phyloP scores from a whole-genome alignment of 1,140 invertebrate genomes.

The Pseudomyrmex gracilis region DNA sequence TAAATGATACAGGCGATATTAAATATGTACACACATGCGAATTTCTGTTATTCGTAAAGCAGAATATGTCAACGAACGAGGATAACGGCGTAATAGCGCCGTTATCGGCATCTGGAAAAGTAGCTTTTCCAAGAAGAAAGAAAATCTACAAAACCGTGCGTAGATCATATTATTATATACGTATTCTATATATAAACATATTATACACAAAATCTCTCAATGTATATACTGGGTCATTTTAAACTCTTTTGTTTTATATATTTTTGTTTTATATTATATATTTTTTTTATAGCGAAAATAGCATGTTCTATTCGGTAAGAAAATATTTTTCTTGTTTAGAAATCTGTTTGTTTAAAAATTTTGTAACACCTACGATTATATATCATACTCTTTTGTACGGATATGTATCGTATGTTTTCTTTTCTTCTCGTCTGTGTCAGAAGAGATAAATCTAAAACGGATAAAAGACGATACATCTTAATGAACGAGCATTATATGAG shows the following conservation, averaged over 20 bases:
- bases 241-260: slow-evolving; percentile 15
- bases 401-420: slow-evolving; percentile 28
- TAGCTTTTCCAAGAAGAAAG: slow-evolving; percentile 40
- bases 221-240: slow-evolving; percentile 63
- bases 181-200: slow-evolving; percentile 67
- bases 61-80: slow-evolving; percentile 52
- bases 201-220: slow-evolving; percentile 73
- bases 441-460: slow-evolving; percentile 24
- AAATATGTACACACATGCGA: slow-evolving; percentile 73
- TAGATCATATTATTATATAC: slow-evolving; percentile 36
- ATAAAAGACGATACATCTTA: slow-evolving; percentile 33
- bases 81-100: slow-evolving; percentile 9
- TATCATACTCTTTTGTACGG: slow-evolving; percentile 35
- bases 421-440: slow-evolving; percentile 5
- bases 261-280: neutral
- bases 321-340: slow-evolving; percentile 56
- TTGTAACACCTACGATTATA: slow-evolving; percentile 31
- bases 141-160: slow-evolving; percentile 61
- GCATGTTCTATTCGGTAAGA: slow-evolving; percentile 45
- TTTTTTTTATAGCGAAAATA: slow-evolving; percentile 67
- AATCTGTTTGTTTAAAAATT: slow-evolving; percentile 56
- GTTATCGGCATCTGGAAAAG: slow-evolving; percentile 1
- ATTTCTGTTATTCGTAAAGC: slow-evolving; percentile 63
- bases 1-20: slow-evolving; percentile 41
- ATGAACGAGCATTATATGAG: slow-evolving; percentile 18